Evolutionary conservation across 2,888 invertebrate species (phyloP).

Genomic region (Mesochorus sp.): DNA sequence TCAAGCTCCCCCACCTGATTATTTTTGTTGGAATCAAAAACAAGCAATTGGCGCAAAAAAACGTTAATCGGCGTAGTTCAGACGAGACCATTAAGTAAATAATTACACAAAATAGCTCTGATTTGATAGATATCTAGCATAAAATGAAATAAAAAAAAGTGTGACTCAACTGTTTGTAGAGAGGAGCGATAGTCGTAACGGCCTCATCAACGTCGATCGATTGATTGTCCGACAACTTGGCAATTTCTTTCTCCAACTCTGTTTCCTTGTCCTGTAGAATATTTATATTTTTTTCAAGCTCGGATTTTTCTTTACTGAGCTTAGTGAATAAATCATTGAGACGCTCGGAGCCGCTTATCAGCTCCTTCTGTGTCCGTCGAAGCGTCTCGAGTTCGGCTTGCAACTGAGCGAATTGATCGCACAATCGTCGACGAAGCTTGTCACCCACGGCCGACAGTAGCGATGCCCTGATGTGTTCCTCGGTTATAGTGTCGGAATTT

Average conservation of each 20-base stretch:
- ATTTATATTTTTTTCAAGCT: constrained; percentile 92
- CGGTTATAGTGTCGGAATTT: constrained; percentile 92
- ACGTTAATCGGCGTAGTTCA: too few relatives aligned
- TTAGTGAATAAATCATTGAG: constrained; percentile 90
- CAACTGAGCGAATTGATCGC: constrained; percentile 94
- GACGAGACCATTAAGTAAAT: too few relatives aligned
- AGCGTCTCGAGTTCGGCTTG: constrained; percentile 96
- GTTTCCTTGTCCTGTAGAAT: constrained; percentile 93
- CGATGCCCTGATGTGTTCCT: constrained; percentile 97
- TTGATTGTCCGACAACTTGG: constrained; percentile 89
- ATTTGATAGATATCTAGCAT: too few relatives aligned
- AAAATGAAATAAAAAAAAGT: too few relatives aligned
- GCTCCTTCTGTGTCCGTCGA: constrained; percentile 92
- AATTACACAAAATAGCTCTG: too few relatives aligned
- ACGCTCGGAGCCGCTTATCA: constrained; percentile 91
- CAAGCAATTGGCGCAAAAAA: too few relatives aligned
- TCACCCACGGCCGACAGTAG: constrained; percentile 97
- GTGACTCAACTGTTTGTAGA: constrained; percentile 93
- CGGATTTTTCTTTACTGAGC: constrained; percentile 90
- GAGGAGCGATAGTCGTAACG: constrained; percentile 96
- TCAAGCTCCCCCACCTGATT: too few relatives aligned
- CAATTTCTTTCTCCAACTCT: constrained; percentile 92
- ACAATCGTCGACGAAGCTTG: constrained; percentile 92
- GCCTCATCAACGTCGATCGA: constrained; percentile 97
- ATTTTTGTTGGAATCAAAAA: too few relatives aligned